Evolutionary conservation across 2,113 vertebrate genomes (phyloP).

Genomic region (Eonycteris spelaea): DNA sequence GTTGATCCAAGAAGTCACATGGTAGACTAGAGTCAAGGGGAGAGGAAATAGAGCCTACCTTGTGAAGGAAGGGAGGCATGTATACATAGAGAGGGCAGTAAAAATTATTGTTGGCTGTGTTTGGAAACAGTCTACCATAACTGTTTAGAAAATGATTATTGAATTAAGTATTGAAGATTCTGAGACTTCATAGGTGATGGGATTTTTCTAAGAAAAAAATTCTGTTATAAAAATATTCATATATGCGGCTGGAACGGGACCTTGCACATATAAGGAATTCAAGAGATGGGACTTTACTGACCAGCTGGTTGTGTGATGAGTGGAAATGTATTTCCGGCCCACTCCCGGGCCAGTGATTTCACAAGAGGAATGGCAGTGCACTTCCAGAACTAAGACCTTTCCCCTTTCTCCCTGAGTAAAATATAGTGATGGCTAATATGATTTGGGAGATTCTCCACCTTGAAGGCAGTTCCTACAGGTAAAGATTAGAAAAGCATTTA

Average conservation of each 20-base stretch:
- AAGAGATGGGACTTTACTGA: not conserved
- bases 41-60: not conserved
- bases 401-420: not conserved
- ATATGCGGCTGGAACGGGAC: not conserved
- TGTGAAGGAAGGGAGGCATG: not conserved
- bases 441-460: conserved; percentile 6
- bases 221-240: not conserved
- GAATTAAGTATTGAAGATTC: not conserved
- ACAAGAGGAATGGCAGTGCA: not conserved
- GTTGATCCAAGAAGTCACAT: not conserved
- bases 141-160: not conserved
- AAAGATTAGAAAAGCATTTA: not conserved
- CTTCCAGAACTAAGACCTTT: not conserved
- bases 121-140: not conserved
- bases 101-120: not conserved
- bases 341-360: not conserved
- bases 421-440: not conserved
- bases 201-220: conserved; percentile 36
- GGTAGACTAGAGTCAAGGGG: not conserved
- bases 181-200: conserved; percentile 1
- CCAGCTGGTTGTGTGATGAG: not conserved
- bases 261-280: not conserved
- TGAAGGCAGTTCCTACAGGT: not conserved
- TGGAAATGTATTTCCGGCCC: not conserved
- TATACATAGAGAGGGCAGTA: not conserved